Percentiles rank a stretch among this genome's conserved stretches.
phyloP scores from a whole-genome alignment of 2,888 invertebrate genomes.

The Atrina japonica region DNA sequence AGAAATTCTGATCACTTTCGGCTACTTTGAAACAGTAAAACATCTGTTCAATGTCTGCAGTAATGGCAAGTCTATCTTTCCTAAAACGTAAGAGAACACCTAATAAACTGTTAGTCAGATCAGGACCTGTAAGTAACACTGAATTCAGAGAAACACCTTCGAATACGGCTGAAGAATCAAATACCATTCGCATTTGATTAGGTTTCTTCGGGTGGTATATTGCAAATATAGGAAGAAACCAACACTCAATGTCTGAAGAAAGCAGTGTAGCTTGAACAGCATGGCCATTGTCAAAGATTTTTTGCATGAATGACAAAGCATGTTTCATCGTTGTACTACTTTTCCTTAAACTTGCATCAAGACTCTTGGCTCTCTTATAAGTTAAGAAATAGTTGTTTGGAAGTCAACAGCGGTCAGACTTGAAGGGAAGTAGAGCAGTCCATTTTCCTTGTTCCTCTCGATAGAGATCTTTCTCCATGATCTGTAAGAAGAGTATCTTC shows the following conservation, averaged over 20 bases:
- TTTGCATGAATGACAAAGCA: conserved; percentile 42
- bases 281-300: conserved; percentile 27
- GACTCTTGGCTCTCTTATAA: conserved; percentile 25
- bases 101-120: conserved; percentile 43
- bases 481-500: conserved; percentile 40
- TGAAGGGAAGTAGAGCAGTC: conserved; percentile 41
- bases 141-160: conserved; percentile 42
- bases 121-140: conserved; percentile 39
- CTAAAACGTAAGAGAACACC: conserved; percentile 44
- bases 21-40: conserved; percentile 40
- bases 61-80: conserved; percentile 31
- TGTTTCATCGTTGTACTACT: conserved; percentile 33
- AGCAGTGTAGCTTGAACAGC: conserved; percentile 42
- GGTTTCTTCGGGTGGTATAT: conserved; percentile 36
- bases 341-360: conserved; percentile 28
- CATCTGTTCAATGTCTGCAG: conserved; percentile 50
- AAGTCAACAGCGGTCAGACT: conserved; percentile 1
- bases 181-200: conserved; percentile 35
- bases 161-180: conserved; percentile 42
- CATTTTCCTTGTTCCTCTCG: conserved; percentile 30
- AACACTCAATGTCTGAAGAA: conserved; percentile 25
- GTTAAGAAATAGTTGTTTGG: conserved; percentile 39
- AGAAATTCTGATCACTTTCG: conserved; percentile 33
- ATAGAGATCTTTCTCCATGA: conserved; percentile 29
- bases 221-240: conserved; percentile 50